Percentiles rank a stretch among this genome's conserved stretches.
These are phyloP conservation scores for Aphelocoma coerulescens DNA, from an alignment of 2,113 vertebrate genomes.

Conservation along the genomic window DNA sequence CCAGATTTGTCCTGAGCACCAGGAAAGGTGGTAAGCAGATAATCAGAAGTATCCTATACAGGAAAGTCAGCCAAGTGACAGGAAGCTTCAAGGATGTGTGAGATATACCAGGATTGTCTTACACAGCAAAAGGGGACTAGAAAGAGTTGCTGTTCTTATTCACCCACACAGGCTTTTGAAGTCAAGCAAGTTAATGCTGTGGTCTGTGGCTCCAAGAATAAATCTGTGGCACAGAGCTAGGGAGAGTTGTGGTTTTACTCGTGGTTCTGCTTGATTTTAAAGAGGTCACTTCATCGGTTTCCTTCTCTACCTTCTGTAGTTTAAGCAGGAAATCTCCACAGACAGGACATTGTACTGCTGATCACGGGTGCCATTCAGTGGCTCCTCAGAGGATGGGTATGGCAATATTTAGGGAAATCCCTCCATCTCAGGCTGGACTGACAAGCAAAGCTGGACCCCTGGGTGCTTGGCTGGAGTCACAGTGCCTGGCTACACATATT, in stretches of 20 bases:
- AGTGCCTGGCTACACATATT: not conserved
- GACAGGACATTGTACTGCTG: not conserved
- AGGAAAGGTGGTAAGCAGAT: not conserved
- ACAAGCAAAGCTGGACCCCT: not conserved
- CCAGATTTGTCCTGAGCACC: not conserved
- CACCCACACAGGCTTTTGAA: not conserved
- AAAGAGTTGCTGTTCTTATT: not conserved
- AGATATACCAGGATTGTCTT: not conserved
- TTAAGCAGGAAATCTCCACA: not conserved
- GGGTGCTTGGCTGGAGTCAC: not conserved
- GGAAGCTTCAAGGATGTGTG: not conserved
- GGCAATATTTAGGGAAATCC: not conserved
- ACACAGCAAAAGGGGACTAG: not conserved
- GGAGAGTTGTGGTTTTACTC: not conserved
- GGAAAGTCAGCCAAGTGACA: not conserved
- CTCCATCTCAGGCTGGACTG: not conserved
- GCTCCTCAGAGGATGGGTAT: not conserved
- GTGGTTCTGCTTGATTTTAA: not conserved
- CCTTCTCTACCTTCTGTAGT: not conserved
- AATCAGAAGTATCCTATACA: not conserved
- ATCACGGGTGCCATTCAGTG: not conserved
- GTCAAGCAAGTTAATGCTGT: not conserved
- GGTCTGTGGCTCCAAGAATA: slow-evolving; percentile 14
- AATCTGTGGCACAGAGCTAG: not conserved
- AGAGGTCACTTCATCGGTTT: not conserved